Percentiles rank a stretch among this genome's conserved stretches.
phyloP scores from a whole-genome alignment of 2,888 invertebrate genomes.

The Sinelater perroti region DNA sequence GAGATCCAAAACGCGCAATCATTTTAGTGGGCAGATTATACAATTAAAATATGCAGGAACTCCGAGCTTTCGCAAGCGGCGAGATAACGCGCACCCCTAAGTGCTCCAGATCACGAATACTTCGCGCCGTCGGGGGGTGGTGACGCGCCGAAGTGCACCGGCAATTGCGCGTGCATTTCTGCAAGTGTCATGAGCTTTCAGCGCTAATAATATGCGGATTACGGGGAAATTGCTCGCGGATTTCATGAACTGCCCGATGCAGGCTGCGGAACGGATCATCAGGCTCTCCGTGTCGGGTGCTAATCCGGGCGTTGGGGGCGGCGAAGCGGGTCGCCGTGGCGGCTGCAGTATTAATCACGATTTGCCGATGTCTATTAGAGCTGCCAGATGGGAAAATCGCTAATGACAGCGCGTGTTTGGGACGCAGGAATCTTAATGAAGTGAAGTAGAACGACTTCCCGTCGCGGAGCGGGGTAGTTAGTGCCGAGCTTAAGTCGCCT shows the following conservation, averaged over 20 bases:
- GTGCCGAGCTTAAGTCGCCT: conserved; percentile 29
- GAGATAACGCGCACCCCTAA: background rate
- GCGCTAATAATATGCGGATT: conserved; percentile 6
- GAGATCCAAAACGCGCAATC: no score
- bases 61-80: background rate
- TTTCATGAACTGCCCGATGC: conserved; percentile 17
- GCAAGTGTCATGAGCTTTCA: conserved; percentile 18
- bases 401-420: conserved; percentile 24
- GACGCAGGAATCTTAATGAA: conserved; percentile 29
- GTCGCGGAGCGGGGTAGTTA: conserved; percentile 28
- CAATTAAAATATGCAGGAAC: background rate
- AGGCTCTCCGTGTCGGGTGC: conserved; percentile 15
- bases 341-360: conserved; percentile 3
- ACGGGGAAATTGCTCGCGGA: conserved; percentile 9
- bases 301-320: conserved; percentile 21
- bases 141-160: no score
- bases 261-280: conserved; percentile 18
- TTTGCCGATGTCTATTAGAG: conserved; percentile 9
- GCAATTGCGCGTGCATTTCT: conserved; percentile 7
- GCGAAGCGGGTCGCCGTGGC: no score
- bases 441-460: conserved; percentile 25
- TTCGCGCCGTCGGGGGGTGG: background rate
- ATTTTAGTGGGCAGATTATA: conserved; percentile 4
- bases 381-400: conserved; percentile 6
- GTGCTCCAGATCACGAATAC: background rate